Percentiles rank a stretch among this genome's conserved stretches.
phyloP scores from a whole-genome alignment of 1,140 invertebrate species.

The Zaprionus kolodkinae region DNA sequence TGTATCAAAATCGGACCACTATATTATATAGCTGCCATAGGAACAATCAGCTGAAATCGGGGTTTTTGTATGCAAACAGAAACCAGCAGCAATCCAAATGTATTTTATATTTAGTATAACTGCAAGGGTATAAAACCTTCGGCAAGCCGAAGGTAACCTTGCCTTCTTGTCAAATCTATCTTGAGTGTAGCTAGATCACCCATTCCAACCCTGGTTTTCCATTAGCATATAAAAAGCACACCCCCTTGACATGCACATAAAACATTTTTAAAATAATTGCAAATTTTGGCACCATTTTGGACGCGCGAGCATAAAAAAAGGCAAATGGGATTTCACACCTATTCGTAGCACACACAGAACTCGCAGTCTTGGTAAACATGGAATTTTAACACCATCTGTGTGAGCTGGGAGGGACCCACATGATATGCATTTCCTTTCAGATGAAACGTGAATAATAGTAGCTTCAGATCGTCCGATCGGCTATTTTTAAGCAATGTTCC shows the following conservation, averaged over 20 bases:
- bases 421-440: constrained; percentile 37
- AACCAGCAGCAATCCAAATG: too few species aligned
- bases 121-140: too few species aligned
- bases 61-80: too few species aligned
- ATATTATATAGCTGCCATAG: too few species aligned
- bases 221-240: constrained; percentile 49
- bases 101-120: too few species aligned
- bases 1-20: too few species aligned
- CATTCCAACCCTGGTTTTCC: constrained; percentile 36
- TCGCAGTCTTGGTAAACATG: constrained; percentile 50
- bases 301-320: constrained; percentile 58
- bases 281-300: constrained; percentile 72
- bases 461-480: constrained; percentile 7
- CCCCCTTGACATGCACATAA: constrained; percentile 49
- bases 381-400: constrained; percentile 67
- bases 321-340: constrained; percentile 42
- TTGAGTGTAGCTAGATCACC: neutral
- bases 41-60: too few species aligned
- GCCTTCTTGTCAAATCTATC: too few species aligned
- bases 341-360: constrained; percentile 7
- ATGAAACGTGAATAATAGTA: constrained; percentile 35
- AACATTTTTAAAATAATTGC: constrained; percentile 54
- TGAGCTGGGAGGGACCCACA: constrained; percentile 37
- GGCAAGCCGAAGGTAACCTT: too few species aligned
- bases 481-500: constrained; percentile 75